These are phyloP conservation scores for Lithobates sylvaticus DNA, from an alignment of 2,797 vertebrate genomes.

Conservation along the genomic window DNA sequence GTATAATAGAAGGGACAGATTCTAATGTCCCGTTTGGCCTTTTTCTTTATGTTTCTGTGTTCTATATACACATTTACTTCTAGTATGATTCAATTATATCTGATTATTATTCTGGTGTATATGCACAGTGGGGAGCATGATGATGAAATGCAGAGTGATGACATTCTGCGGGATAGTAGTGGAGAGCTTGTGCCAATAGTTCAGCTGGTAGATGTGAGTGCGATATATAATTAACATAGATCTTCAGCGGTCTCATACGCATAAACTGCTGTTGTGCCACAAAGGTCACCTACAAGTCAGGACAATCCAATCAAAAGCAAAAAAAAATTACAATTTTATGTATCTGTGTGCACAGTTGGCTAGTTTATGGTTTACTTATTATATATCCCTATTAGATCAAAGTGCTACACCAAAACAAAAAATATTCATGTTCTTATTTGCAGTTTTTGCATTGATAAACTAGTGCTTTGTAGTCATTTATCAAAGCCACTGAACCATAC, in stretches of 20 bases:
- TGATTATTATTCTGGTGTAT: too few species aligned
- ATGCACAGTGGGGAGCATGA: too few species aligned
- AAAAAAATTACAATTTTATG: background rate
- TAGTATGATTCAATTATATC: too few species aligned
- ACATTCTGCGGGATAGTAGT: background rate
- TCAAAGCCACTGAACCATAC: background rate
- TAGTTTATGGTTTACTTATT: background rate
- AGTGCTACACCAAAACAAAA: background rate
- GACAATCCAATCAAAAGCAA: background rate
- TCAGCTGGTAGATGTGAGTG: background rate
- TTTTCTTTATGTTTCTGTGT: background rate
- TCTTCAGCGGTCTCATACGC: background rate
- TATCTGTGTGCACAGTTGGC: background rate
- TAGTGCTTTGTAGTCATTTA: background rate
- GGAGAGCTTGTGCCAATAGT: background rate
- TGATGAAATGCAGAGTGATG: background rate
- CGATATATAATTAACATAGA: background rate
- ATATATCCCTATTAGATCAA: background rate
- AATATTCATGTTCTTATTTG: background rate
- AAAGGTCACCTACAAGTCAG: background rate
- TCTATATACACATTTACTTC: background rate
- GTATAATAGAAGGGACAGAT: too few species aligned
- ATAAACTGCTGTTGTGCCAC: background rate
- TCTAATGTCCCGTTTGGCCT: background rate
- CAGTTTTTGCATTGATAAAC: background rate